Evolutionary conservation across 2,797 vertebrate genomes (phyloP), one percentile per base, ranked within the genome.

Genomic region (Alectoris magna): DNA sequence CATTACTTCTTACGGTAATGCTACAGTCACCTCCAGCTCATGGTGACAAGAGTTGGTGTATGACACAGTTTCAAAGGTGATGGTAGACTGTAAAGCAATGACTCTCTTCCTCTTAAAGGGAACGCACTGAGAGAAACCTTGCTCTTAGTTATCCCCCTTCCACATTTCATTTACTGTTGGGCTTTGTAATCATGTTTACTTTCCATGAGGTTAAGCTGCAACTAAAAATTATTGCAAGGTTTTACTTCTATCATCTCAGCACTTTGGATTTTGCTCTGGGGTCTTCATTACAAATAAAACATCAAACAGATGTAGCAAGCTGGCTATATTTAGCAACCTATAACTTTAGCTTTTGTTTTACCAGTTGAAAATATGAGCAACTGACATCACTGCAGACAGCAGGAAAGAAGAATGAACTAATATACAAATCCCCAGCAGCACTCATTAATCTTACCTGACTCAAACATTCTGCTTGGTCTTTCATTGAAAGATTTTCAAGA

Each of bases 341-440:
- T 84, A 95, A 96, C 89, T 96, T 96, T 90, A 95, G 83, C 73
- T 84, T 95, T 29, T 93, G 49, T 41, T 96, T 95, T 89, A 31
- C 62, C 94, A 31, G 56, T 87, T 31, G 56, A 91, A 97, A 94
- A 90, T 53, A 91, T 4, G 43, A 96, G 22, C 55, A 93, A 58
- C 85, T 75, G 41, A 67, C 81, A 93, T 87, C 46, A 62, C 16
- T 76, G 51, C 31, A 94, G 63, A 91, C 72, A 83, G 85, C 27
- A 89, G 70, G 27, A 44, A 84, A 93, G 90, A 96, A 95, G 43
- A 91, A 94, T 85, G 48, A 49, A 74, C 41, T 36, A 67, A 94
- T 94, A 90, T 41, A 91, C 89, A 95, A 91, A 58, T 62, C 19
- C 29, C 49, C 72, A 92, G 38, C 10, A 74, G 44, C 29, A 79